phyloP scores from a whole-genome alignment of 2,113 vertebrate genomes.

The Crotalus tigris region DNA sequence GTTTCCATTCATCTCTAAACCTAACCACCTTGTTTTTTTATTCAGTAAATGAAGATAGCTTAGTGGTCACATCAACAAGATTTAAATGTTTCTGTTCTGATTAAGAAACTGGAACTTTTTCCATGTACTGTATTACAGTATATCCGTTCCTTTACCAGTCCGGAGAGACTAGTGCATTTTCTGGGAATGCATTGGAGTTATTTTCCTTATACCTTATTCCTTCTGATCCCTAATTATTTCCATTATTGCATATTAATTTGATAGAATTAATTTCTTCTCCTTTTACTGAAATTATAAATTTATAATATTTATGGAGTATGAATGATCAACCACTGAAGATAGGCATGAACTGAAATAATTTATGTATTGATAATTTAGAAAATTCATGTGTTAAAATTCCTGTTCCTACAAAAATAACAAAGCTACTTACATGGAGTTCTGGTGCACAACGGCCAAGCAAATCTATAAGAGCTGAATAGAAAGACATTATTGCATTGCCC shows the following conservation, averaged over 20 bases:
- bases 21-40: background rate
- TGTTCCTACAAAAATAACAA: conserved; percentile 15
- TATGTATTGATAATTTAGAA: background rate
- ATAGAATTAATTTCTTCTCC: background rate
- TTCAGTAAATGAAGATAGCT: background rate
- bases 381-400: background rate
- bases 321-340: background rate
- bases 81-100: background rate
- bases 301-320: background rate
- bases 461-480: conserved; percentile 98
- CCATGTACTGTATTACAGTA: background rate
- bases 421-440: conserved; percentile 90
- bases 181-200: too few relatives aligned
- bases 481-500: conserved; percentile 98
- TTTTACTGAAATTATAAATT: background rate
- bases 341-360: background rate
- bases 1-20: background rate
- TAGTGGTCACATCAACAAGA: background rate
- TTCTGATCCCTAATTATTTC: background rate
- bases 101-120: background rate
- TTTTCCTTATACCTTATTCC: background rate
- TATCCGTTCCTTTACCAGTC: background rate
- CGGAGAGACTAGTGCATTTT: background rate
- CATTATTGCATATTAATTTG: background rate
- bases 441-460: conserved; percentile 95